Conservation (phyloP, 2,113 vertebrate genomes). For the Indicator indicator region DNA sequence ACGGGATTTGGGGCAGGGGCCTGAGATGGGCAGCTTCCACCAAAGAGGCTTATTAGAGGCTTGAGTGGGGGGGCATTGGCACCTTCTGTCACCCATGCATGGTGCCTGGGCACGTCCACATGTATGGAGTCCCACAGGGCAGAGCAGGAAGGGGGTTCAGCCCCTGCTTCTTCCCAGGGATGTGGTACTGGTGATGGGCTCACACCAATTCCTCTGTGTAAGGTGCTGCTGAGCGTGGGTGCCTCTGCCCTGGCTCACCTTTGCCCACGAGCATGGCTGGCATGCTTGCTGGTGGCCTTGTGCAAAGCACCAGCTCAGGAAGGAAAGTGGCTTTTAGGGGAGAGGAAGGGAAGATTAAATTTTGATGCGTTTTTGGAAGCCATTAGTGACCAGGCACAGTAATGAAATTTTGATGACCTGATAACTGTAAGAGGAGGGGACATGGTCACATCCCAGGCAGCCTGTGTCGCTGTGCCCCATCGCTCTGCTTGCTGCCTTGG, state of each 20-base stretch:
- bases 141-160: fast-evolving
- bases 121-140: fast-evolving
- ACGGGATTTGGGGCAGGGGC: slow-evolving; percentile 56
- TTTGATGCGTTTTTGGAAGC: slow-evolving; percentile 71
- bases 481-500: not conserved
- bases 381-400: slow-evolving; percentile 60
- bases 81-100: not conserved
- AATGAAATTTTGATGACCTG: slow-evolving; percentile 67
- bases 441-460: not conserved
- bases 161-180: not conserved
- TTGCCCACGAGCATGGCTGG: fast-evolving
- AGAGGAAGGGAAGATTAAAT: slow-evolving; percentile 50
- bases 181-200: not conserved
- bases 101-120: not conserved
- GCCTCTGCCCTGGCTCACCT: not conserved
- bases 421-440: not conserved
- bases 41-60: slow-evolving; percentile 62
- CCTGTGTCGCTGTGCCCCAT: fast-evolving
- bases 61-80: not conserved
- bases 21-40: not conserved
- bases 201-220: fast-evolving
- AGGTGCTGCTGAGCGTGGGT: not conserved
- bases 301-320: not conserved
- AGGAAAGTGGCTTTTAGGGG: slow-evolving; percentile 46
- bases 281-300: not conserved